Percentiles rank a stretch among this genome's conserved stretches.
These are phyloP conservation scores for Aelia acuminata DNA, from an alignment of 2,888 invertebrate genomes.

Conservation along the genomic window DNA sequence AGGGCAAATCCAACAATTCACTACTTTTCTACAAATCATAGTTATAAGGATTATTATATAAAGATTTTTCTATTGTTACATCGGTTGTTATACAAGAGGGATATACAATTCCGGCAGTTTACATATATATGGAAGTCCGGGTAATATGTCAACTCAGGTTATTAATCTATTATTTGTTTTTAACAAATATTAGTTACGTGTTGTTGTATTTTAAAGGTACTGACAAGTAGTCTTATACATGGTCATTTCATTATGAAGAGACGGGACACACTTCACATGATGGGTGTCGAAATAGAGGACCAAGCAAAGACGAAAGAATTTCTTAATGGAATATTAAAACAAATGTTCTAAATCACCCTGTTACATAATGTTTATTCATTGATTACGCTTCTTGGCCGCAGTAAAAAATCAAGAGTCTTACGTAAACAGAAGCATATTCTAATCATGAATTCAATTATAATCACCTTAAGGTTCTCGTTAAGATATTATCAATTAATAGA, in stretches of 20 bases:
- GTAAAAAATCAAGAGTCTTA: background rate
- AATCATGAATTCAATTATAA: background rate
- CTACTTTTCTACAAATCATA: too few relatives aligned
- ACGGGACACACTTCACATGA: background rate
- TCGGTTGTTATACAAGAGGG: too few relatives aligned
- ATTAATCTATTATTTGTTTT: too few relatives aligned
- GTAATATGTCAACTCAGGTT: too few relatives aligned
- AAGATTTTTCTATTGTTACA: too few relatives aligned
- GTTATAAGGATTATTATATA: too few relatives aligned
- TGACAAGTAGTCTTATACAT: too few relatives aligned
- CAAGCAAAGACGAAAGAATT: background rate
- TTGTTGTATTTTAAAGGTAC: too few relatives aligned
- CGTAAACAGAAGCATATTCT: background rate
- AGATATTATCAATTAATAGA: background rate
- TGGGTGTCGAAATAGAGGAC: background rate
- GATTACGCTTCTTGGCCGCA: background rate
- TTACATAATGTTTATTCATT: conserved; percentile 15
- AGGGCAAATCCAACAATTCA: too few relatives aligned
- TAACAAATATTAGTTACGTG: too few relatives aligned
- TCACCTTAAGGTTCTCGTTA: background rate
- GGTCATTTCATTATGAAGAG: background rate
- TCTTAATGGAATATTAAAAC: background rate
- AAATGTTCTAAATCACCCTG: background rate
- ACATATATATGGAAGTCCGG: too few relatives aligned
- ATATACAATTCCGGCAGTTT: too few relatives aligned